These are phyloP conservation scores for Malacoraja senta DNA, from an alignment of 2,797 vertebrate species.

Conservation along the genomic window DNA sequence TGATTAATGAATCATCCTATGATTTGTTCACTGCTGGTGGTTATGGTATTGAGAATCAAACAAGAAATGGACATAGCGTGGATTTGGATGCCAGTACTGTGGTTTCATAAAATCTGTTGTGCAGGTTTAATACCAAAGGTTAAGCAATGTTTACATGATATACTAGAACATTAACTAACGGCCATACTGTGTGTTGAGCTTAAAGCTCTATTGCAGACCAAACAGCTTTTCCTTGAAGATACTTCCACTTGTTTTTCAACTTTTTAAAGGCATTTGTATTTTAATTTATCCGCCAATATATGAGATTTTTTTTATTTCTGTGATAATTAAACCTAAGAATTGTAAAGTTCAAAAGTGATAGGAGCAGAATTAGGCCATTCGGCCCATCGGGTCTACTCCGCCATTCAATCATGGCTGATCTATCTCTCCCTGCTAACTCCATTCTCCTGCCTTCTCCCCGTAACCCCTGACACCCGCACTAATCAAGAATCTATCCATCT, in stretches of 20 bases:
- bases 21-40: not conserved
- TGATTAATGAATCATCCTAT: slow-evolving; percentile 13
- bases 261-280: not conserved
- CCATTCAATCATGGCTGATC: too few species aligned
- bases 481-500: too few species aligned
- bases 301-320: too few species aligned
- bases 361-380: too few species aligned
- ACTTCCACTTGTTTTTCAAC: not conserved
- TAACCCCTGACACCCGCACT: too few species aligned
- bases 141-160: not conserved
- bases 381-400: too few species aligned
- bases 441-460: too few species aligned
- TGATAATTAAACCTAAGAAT: not conserved
- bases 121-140: not conserved
- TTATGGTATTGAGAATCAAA: not conserved
- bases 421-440: too few species aligned
- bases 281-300: not conserved
- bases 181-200: too few species aligned
- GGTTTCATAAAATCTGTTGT: not conserved
- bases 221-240: not conserved
- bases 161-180: not conserved
- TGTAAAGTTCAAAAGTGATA: too few species aligned
- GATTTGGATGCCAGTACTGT: not conserved
- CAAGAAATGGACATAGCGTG: not conserved
- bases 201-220: not conserved